phyloP scores from a whole-genome alignment of 37 sponge, comb jelly and placozoan species.

The Mnemiopsis leidyi region DNA sequence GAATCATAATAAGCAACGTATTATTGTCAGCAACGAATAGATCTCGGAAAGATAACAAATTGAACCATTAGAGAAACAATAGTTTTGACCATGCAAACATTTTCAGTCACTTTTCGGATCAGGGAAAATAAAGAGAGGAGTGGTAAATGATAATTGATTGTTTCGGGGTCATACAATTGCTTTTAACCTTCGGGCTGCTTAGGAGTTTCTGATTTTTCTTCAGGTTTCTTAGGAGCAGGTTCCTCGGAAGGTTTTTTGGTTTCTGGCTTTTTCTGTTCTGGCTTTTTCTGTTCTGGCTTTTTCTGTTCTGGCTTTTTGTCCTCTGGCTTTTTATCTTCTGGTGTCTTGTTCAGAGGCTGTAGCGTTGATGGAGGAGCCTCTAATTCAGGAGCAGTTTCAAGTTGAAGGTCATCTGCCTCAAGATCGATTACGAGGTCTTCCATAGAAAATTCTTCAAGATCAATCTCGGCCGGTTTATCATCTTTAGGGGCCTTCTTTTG shows the following conservation, averaged over 20 bases:
- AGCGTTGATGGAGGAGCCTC: slow-evolving; percentile 17
- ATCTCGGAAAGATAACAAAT: neutral
- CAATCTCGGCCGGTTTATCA: neutral
- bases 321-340: neutral
- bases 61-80: no score
- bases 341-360: neutral
- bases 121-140: no score
- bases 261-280: neutral
- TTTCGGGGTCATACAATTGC: neutral
- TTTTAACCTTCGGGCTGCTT: neutral
- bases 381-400: slow-evolving; percentile 25
- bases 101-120: neutral
- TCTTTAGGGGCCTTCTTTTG: neutral
- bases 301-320: neutral
- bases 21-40: neutral
- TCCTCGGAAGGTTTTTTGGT: neutral
- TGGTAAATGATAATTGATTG: no score
- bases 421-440: slow-evolving; percentile 56
- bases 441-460: neutral
- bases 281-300: neutral
- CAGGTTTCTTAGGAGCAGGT: neutral
- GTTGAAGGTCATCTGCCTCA: slow-evolving; percentile 53
- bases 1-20: neutral
- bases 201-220: neutral
- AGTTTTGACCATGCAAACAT: neutral